These are phyloP conservation scores for Heliconius ismenius DNA, from an alignment of 2,888 invertebrate genomes.

Conservation along the genomic window DNA sequence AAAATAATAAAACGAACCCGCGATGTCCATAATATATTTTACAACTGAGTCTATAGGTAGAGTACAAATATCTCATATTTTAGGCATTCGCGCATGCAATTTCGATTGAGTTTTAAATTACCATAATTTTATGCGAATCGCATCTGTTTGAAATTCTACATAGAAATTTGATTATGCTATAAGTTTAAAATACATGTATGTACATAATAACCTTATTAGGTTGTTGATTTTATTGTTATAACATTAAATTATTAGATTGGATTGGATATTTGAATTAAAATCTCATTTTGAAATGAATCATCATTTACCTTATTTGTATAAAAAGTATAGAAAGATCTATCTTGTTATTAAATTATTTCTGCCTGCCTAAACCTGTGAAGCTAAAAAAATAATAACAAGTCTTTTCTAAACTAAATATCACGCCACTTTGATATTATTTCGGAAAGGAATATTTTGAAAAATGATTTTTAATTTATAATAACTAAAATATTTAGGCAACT, in stretches of 20 bases:
- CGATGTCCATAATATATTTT: background rate
- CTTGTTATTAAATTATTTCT: too few species aligned
- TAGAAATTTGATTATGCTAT: slow-evolving; percentile 35
- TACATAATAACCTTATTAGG: slow-evolving; percentile 27
- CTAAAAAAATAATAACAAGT: too few species aligned
- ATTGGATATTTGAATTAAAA: too few species aligned
- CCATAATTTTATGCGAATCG: slow-evolving; percentile 38
- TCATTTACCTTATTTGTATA: too few species aligned
- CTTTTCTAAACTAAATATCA: too few species aligned
- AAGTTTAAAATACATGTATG: slow-evolving; percentile 31
- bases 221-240: slow-evolving; percentile 4
- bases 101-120: slow-evolving; percentile 39
- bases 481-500: too few species aligned
- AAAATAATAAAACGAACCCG: background rate
- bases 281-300: too few species aligned
- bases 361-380: too few species aligned
- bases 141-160: slow-evolving; percentile 38
- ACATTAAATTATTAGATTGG: background rate
- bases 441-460: too few species aligned
- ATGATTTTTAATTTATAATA: too few species aligned
- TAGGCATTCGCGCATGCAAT: slow-evolving; percentile 34
- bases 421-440: too few species aligned
- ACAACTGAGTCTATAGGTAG: background rate
- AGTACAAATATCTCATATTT: slow-evolving; percentile 29
- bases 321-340: too few species aligned